Evolutionary conservation across 1,140 invertebrate genomes (phyloP), one percentile per base, ranked within the genome.

Genomic region (Megathymus violae): DNA sequence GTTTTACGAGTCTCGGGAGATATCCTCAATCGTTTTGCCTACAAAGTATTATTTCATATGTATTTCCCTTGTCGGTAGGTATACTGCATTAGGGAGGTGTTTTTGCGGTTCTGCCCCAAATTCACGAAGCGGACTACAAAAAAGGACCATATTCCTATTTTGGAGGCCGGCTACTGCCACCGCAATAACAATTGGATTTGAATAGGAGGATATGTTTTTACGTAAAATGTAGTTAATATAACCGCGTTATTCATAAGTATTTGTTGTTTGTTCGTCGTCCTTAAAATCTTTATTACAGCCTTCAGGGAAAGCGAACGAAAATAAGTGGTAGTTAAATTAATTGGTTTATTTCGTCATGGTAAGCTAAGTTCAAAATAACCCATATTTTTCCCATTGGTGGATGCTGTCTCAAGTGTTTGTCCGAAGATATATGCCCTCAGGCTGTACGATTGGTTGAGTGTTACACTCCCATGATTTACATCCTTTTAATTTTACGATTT

Each of bases 31-130:
- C 82, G 81, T 70, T 88, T 82, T 84, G 75, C 85, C 80, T 85
- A 78, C 79, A 81, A 85, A 88, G 78, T 83, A 83, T 84, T 87
- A 83, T 83, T 84, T 81, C 78, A 83, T 80, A 77, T 76, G 74
- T 78, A 80, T 82, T 82, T 82, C 70, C 78, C 66, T 48, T 54
- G 72, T 54, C 70, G 60, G 56, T 78, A 68, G 62, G 64, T 76
- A 76, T 64, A 74, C 75, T 72, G 67, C 61, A 70, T 78, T 71
- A 74, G 67, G 64, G 36, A 64, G 46, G 61, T 67, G 27, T 65
- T 62, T 69, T 71, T 72, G 65, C 69, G 54, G 47, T 34, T 62
- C 47, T 31, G 47, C 58, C 27, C 62, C 43, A 56, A 64, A 67
- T 67, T 69, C 62, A 59, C 46, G 61, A 61, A 48, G 50, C 34